Percentiles rank a stretch among this genome's conserved stretches.
These are phyloP conservation scores for Eueides isabella DNA, from an alignment of 1,140 invertebrate species.

Conservation along the genomic window DNA sequence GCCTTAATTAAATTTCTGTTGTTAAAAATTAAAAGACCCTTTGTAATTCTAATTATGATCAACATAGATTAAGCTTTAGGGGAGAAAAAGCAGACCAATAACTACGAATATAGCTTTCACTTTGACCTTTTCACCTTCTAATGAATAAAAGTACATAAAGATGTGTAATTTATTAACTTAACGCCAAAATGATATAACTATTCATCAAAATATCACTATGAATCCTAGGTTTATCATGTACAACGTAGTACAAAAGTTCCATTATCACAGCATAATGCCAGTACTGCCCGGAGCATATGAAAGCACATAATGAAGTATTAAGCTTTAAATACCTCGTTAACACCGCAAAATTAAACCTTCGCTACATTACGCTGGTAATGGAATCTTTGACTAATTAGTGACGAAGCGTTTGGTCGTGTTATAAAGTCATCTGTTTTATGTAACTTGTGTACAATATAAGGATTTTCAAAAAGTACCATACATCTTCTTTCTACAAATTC, in stretches of 20 bases:
- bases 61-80: no score
- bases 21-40: no score
- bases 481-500: no score
- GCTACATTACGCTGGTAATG: slow-evolving; percentile 27
- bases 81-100: no score
- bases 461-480: no score
- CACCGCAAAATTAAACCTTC: slow-evolving; percentile 33
- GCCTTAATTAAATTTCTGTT: no score
- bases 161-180: no score
- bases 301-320: slow-evolving; percentile 42
- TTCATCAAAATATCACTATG: background rate
- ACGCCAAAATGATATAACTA: no score
- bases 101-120: no score
- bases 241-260: background rate
- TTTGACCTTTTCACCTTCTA: no score
- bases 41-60: no score
- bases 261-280: slow-evolving; percentile 19
- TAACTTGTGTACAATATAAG: background rate
- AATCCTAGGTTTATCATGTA: background rate
- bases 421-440: background rate
- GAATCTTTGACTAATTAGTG: slow-evolving; percentile 41
- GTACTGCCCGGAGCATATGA: slow-evolving; percentile 37
- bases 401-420: slow-evolving; percentile 18
- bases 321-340: slow-evolving; percentile 39
- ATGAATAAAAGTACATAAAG: no score